Evolutionary conservation across 2,888 invertebrate genomes (phyloP).

Genomic region (Cheilosia pagana): DNA sequence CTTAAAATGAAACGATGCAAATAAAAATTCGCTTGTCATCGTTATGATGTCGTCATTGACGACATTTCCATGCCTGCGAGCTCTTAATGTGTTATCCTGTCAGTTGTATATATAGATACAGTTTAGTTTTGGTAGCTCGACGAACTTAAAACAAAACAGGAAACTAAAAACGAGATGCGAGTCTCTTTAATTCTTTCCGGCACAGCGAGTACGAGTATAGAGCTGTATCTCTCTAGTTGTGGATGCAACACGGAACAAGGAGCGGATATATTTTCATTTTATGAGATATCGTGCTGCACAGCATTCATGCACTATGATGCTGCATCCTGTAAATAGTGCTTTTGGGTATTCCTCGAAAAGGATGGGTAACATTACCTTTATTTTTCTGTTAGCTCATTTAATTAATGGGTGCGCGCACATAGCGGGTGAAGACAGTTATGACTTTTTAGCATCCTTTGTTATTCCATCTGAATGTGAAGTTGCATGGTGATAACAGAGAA

Average conservation of each 20-base stretch:
- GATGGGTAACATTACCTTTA: constrained; percentile 26
- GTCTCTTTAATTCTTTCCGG: constrained; percentile 48
- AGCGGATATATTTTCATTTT: constrained; percentile 42
- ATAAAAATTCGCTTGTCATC: constrained; percentile 2
- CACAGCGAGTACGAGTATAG: background rate
- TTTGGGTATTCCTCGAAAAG: constrained; percentile 10
- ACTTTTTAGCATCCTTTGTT: constrained; percentile 9
- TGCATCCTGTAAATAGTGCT: background rate
- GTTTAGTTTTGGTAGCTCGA: constrained; percentile 7
- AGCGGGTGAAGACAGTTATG: constrained; percentile 22
- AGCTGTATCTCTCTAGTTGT: background rate
- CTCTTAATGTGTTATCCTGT: constrained; percentile 29
- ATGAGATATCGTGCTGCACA: constrained; percentile 4
- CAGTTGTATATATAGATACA: constrained; percentile 7
- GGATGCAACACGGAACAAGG: constrained; percentile 27
- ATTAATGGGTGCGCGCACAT: constrained; percentile 41
- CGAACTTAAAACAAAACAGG: constrained; percentile 19
- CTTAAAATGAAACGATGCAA: constrained; percentile 10
- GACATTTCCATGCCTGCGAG: constrained; percentile 43
- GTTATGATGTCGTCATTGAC: constrained; percentile 10
- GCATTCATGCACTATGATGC: background rate
- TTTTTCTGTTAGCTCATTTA: constrained; percentile 39
- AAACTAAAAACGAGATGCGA: constrained; percentile 34
- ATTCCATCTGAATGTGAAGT: constrained; percentile 16
- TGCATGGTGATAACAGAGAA: constrained; percentile 3